Percentiles rank a stretch among this genome's conserved stretches.
Conservation (phyloP, 2,888 invertebrate species). For the Graphium colonna region DNA sequence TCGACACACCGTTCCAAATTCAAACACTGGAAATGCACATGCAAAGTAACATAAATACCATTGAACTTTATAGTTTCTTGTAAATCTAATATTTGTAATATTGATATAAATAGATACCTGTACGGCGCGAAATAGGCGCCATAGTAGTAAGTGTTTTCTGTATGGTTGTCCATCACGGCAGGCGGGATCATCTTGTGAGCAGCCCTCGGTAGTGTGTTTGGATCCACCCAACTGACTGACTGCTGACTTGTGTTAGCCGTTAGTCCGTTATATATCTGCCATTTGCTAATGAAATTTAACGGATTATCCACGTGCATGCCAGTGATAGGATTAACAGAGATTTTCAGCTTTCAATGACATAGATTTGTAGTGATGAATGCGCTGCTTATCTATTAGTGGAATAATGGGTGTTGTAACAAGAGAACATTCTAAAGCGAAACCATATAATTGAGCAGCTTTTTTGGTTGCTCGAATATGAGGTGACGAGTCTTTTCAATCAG, state of each 20-base stretch:
- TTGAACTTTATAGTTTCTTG: too few relatives aligned
- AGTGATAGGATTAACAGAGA: conserved; percentile 69
- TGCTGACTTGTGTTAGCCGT: conserved; percentile 41
- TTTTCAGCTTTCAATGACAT: conserved; percentile 47
- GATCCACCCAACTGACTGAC: conserved; percentile 72
- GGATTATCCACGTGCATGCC: conserved; percentile 62
- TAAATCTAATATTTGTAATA: too few relatives aligned
- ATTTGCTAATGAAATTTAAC: conserved; percentile 56
- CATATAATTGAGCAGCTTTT: conserved; percentile 34
- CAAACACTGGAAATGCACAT: too few relatives aligned
- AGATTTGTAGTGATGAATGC: conserved; percentile 57
- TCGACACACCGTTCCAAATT: too few relatives aligned
- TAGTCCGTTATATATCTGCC: conserved; percentile 57
- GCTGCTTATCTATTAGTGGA: conserved; percentile 32
- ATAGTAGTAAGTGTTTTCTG: conserved; percentile 52
- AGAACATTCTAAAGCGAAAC: conserved; percentile 32
- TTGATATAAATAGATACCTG: conserved; percentile 41
- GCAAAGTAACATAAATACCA: too few relatives aligned
- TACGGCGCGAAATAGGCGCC: conserved; percentile 66
- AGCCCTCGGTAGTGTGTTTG: conserved; percentile 69
- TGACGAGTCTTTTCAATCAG: background rate
- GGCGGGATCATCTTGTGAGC: conserved; percentile 51
- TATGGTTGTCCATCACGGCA: conserved; percentile 58
- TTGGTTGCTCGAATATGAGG: conserved; percentile 17
- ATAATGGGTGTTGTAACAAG: conserved; percentile 22